Base-by-base conservation (phyloP, 2,113 vertebrate genomes). In the Connochaetes taurinus region DNA sequence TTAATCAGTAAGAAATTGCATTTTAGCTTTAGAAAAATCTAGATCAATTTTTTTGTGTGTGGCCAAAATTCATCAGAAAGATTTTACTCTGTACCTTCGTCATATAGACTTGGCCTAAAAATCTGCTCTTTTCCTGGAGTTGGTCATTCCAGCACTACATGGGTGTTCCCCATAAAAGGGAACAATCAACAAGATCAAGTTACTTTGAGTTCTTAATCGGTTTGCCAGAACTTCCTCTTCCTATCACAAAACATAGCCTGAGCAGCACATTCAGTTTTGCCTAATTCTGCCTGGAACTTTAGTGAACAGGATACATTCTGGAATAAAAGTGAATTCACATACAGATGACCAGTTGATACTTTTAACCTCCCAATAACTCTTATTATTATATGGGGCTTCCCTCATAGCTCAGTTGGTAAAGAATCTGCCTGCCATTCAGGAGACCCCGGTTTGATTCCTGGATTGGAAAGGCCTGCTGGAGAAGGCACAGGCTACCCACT, bases 151-250 rank as follows among this genome's bases (percentile, higher is more conserved):
- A 87, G 88, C 47, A 5, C 47, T 36, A 19, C n/a, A 52, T 60
- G 98, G 97, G 97, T 96, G 95, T 97, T 97, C 89, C 94, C 85
- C 74, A 17, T 23, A 84, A 36, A 64, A 80, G 36, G 93, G 97
- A 97, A 98, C 97, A 98, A 97, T 98, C 97, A 97, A 96, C 97
- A 98, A 93, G 96, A 93, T 98, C 94, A 95, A 97, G 94, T 92
- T 97, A 93, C 97, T 98, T 45, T 96, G 95, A 96, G 93, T 87
- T 93, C 96, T 89, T 97, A 98, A 98, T 97, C 96, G 97, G 81
- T 96, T 98, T 97, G 97, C 91, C 98, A 98, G 98, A 98, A 95
- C 91, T 98, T 97, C 97, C 96, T 95, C 95, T 94, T 97, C 94
- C 93, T 93, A 58, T 90, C 95, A 43, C 93, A 97, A 95, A 97